Percentiles rank a stretch among this genome's conserved stretches.
Conservation (phyloP, 2,113 vertebrate species). For the Phrynocephalus versicolor region DNA sequence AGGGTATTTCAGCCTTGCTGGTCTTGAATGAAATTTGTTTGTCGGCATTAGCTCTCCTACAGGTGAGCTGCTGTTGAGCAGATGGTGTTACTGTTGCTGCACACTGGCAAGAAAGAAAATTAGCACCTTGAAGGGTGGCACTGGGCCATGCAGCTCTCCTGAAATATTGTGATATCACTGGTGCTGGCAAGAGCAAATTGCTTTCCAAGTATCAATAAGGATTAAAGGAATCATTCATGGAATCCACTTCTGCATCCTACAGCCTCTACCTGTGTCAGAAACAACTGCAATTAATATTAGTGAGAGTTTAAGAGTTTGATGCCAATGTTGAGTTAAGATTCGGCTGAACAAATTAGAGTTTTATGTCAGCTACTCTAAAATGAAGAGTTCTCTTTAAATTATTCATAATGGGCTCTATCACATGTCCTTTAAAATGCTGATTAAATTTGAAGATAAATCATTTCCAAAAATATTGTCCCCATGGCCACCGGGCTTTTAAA, state of each 20-base stretch:
- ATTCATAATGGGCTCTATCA: too few relatives aligned
- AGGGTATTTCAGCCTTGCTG: slow-evolving; percentile 29
- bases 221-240: slow-evolving; percentile 48
- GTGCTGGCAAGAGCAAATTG: slow-evolving; percentile 26
- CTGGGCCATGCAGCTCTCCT: background rate
- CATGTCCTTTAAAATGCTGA: too few relatives aligned
- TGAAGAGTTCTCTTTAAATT: background rate
- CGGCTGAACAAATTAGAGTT: background rate
- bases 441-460: too few relatives aligned
- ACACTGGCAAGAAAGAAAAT: slow-evolving; percentile 19
- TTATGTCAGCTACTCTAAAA: background rate
- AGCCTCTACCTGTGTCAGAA: slow-evolving; percentile 25
- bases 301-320: background rate
- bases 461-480: too few relatives aligned
- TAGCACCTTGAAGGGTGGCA: slow-evolving; percentile 28
- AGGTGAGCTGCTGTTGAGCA: slow-evolving; percentile 36
- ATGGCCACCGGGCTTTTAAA: too few relatives aligned
- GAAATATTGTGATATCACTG: slow-evolving; percentile 27
- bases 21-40: slow-evolving; percentile 37
- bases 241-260: slow-evolving; percentile 5
- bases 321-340: background rate
- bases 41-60: slow-evolving; percentile 23
- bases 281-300: background rate
- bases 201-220: slow-evolving; percentile 41
- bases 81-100: slow-evolving; percentile 25